A percentile compares a stretch with the other conserved stretches of the same genome.
Evolutionary conservation across 2,797 vertebrate species (phyloP).

Genomic region (Uromys caudimaculatus): DNA sequence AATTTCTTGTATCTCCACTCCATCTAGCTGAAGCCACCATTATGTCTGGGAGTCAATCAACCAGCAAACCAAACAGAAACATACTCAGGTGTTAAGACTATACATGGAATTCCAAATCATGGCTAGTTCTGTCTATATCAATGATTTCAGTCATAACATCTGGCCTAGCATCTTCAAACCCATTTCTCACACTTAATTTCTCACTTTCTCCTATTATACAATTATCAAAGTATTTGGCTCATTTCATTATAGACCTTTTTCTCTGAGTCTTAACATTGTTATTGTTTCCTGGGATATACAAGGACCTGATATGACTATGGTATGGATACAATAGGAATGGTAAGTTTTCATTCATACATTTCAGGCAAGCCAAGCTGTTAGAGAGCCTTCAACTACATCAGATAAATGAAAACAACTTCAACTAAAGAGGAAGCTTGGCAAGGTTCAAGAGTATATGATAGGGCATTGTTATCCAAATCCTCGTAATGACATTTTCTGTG

Average conservation of each 20-base stretch:
- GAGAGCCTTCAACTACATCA: neutral
- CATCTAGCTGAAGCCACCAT: neutral
- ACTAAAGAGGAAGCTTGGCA: neutral
- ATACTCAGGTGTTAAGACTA: neutral
- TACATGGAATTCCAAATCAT: slow-evolving; percentile 2
- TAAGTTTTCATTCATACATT: neutral
- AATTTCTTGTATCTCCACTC: neutral
- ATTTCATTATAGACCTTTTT: neutral
- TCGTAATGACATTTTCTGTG: neutral
- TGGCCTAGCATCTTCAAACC: neutral
- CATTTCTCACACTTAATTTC: neutral
- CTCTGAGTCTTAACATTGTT: neutral
- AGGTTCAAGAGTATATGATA: neutral
- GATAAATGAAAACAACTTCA: neutral
- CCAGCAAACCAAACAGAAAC: slow-evolving; percentile 44
- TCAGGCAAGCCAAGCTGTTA: neutral
- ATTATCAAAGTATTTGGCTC: slow-evolving; percentile 3
- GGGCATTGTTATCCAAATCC: neutral
- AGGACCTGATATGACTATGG: neutral
- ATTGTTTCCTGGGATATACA: neutral
- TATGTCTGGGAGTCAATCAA: neutral
- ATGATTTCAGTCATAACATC: neutral
- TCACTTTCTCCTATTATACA: slow-evolving; percentile 1
- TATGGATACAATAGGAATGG: neutral
- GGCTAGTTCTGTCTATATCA: neutral